Percentiles rank a stretch among this genome's conserved stretches.
Conservation (phyloP, 2,113 vertebrate species). For the Pygathrix nemaeus region DNA sequence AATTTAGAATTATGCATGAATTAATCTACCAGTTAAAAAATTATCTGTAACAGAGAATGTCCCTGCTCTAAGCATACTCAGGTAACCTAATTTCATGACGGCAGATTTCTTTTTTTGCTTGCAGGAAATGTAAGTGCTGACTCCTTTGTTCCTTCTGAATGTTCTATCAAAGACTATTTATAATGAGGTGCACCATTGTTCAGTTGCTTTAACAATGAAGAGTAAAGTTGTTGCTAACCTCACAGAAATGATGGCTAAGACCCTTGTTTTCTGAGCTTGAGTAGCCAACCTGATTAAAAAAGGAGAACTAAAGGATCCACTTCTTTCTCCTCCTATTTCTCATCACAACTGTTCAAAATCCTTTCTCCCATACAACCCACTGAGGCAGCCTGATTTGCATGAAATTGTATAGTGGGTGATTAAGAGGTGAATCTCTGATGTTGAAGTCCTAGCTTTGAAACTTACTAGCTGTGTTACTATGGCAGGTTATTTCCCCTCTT, state of each 20-base stretch:
- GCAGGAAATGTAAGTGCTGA: neutral
- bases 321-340: neutral
- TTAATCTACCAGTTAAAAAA: neutral
- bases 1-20: neutral
- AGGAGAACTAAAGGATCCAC: neutral
- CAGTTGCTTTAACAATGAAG: neutral
- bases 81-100: neutral
- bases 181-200: neutral
- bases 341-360: neutral
- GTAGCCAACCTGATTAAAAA: neutral
- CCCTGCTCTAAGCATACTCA: neutral
- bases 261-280: neutral
- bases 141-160: conserved; percentile 24
- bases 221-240: conserved; percentile 21
- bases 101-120: neutral
- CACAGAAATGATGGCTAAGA: neutral
- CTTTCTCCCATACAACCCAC: neutral
- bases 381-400: neutral
- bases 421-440: neutral
- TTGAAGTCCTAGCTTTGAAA: neutral
- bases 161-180: conserved; percentile 31
- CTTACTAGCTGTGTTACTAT: neutral
- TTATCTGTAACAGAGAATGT: neutral
- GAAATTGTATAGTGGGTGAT: neutral
- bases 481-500: neutral